Percentiles rank a stretch among this genome's conserved stretches.
These are phyloP conservation scores for Orientallactaga sibirica DNA, from an alignment of 2,797 vertebrate species.

Conservation along the genomic window DNA sequence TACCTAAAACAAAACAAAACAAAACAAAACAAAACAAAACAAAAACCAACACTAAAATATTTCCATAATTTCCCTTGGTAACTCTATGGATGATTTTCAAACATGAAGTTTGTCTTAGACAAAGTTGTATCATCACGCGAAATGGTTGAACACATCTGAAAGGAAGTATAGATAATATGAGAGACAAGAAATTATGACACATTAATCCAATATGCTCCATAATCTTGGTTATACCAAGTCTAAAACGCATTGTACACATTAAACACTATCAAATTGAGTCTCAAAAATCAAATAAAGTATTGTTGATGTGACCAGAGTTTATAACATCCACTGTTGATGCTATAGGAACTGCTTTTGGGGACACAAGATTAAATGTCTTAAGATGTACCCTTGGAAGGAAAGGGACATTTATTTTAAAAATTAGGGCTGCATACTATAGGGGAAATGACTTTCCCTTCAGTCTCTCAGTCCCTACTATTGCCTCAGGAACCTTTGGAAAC, in stretches of 20 bases:
- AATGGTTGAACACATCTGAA: no score
- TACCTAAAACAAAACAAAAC: no score
- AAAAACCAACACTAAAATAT: no score
- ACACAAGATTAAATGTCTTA: neutral
- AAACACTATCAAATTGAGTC: neutral
- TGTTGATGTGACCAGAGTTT: neutral
- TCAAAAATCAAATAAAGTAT: slow-evolving; percentile 6
- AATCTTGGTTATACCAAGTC: neutral
- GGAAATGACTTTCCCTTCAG: neutral
- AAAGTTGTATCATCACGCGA: no score
- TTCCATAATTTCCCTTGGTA: no score
- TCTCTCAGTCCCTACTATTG: neutral
- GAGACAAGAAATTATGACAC: neutral
- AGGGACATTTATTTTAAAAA: neutral
- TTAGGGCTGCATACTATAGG: rapidly evolving
- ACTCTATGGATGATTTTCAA: no score
- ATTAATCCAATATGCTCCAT: neutral
- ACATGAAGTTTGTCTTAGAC: no score
- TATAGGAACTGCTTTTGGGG: neutral
- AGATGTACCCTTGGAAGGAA: neutral
- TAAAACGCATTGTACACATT: neutral
- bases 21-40: no score
- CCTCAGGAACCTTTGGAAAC: neutral
- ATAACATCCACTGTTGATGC: neutral
- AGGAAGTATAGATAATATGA: neutral